A percentile compares a stretch with the other conserved stretches of the same genome.
phyloP scores from a whole-genome alignment of 2,113 vertebrate genomes.

The Calyptomena viridis region DNA sequence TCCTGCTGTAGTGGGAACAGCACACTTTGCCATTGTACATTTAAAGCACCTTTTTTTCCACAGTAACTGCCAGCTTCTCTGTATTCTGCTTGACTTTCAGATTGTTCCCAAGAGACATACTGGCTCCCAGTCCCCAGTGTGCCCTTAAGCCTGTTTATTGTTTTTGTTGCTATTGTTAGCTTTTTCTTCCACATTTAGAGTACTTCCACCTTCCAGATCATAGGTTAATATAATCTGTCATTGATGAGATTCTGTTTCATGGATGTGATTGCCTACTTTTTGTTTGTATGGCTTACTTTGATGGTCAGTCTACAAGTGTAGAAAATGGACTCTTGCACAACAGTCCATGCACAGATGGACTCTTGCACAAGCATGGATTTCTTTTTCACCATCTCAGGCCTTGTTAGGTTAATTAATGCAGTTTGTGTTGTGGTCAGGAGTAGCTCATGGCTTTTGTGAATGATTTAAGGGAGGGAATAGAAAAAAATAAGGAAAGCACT shows the following conservation, averaged over 20 bases:
- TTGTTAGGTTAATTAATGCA: neutral
- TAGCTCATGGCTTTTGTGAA: neutral
- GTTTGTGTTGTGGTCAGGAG: neutral
- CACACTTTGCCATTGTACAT: neutral
- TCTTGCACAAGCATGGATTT: neutral
- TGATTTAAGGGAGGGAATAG: neutral
- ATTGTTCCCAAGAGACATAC: neutral
- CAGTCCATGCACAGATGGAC: no score
- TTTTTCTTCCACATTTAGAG: neutral
- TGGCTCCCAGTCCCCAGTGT: neutral
- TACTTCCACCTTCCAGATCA: neutral
- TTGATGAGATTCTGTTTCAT: neutral
- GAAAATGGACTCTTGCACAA: neutral
- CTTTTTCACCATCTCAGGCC: neutral
- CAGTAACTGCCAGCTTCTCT: neutral
- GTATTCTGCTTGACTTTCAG: neutral
- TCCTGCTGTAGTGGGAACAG: neutral
- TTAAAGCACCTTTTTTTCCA: neutral
- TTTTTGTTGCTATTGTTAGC: neutral
- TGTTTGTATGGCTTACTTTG: neutral
- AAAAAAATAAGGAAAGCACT: neutral
- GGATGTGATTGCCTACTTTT: neutral
- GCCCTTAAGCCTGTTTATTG: neutral
- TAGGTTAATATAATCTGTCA: neutral
- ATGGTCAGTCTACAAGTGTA: neutral